phyloP scores from a whole-genome alignment of 2,888 invertebrate species.

The Capitulum mitella region DNA sequence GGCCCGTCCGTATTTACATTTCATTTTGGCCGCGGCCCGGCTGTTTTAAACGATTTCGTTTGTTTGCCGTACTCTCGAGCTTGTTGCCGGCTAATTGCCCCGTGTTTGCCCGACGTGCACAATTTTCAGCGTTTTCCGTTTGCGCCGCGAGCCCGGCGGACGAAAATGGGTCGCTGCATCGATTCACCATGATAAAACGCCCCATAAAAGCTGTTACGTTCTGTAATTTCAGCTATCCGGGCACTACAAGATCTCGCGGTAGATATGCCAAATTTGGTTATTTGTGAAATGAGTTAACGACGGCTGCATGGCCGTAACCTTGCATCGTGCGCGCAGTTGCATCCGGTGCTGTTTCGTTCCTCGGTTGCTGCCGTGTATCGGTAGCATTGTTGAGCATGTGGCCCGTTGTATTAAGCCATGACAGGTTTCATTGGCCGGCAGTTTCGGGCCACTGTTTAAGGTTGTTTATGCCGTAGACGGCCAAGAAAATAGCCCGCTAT shows the following conservation, averaged over 20 bases:
- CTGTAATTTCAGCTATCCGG: background rate
- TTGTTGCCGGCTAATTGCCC: constrained; percentile 18
- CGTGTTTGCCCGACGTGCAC: constrained; percentile 5
- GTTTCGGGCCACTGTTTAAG: too few species aligned
- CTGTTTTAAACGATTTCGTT: background rate
- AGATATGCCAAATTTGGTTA: background rate
- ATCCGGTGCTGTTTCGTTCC: too few species aligned
- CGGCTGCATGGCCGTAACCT: background rate
- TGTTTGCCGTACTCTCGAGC: constrained; percentile 18
- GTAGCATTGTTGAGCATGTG: too few species aligned
- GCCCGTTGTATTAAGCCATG: too few species aligned
- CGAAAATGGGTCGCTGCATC: background rate
- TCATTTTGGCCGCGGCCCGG: constrained; percentile 3
- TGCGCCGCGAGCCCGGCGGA: background rate
- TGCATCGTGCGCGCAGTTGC: too few species aligned
- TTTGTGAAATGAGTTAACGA: background rate
- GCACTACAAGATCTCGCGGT: background rate
- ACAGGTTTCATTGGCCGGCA: too few species aligned
- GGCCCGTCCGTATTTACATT: constrained; percentile 15
- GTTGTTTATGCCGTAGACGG: too few species aligned
- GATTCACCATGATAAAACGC: background rate
- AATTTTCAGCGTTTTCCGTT: constrained; percentile 6
- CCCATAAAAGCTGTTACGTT: background rate
- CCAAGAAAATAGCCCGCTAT: background rate
- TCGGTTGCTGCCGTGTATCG: too few species aligned